These are phyloP conservation scores for Erebia palarica DNA, from an alignment of 2,888 invertebrate genomes.

Conservation along the genomic window DNA sequence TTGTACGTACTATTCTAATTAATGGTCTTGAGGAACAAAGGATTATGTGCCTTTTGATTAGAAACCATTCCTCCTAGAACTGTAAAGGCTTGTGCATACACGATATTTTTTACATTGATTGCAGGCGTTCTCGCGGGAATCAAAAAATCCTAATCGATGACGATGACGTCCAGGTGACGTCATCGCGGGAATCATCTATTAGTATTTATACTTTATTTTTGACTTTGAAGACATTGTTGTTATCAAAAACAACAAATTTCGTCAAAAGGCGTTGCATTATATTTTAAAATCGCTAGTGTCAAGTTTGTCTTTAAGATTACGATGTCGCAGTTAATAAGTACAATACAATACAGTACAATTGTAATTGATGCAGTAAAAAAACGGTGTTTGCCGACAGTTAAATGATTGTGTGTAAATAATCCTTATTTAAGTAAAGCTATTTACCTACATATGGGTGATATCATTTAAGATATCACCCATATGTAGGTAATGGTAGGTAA, in stretches of 20 bases:
- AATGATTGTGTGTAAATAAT: no score
- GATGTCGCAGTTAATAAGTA: no score
- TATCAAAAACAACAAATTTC: not conserved
- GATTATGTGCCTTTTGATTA: slow-evolving; percentile 35
- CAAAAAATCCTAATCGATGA: no score
- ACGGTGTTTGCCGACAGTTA: not conserved
- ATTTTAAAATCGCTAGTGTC: no score
- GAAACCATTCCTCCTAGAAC: slow-evolving; percentile 25
- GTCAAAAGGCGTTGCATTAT: no score
- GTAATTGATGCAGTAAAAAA: not conserved
- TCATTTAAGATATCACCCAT: slow-evolving; percentile 1
- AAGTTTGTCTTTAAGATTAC: no score
- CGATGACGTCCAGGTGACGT: no score
- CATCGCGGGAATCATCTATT: no score
- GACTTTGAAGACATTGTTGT: no score
- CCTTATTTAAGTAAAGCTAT: not conserved
- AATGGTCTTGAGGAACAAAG: slow-evolving; percentile 31
- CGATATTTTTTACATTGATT: not conserved
- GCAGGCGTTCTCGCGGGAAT: not conserved
- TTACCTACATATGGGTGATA: not conserved
- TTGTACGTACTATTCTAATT: slow-evolving; percentile 31
- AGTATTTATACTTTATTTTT: no score
- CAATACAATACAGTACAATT: no score
- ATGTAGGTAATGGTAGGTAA: no score
- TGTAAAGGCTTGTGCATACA: not conserved